Evolutionary conservation across 2,888 invertebrate species (phyloP), one percentile per base, ranked within the genome.

Genomic region (Drosophila maculinotata): DNA sequence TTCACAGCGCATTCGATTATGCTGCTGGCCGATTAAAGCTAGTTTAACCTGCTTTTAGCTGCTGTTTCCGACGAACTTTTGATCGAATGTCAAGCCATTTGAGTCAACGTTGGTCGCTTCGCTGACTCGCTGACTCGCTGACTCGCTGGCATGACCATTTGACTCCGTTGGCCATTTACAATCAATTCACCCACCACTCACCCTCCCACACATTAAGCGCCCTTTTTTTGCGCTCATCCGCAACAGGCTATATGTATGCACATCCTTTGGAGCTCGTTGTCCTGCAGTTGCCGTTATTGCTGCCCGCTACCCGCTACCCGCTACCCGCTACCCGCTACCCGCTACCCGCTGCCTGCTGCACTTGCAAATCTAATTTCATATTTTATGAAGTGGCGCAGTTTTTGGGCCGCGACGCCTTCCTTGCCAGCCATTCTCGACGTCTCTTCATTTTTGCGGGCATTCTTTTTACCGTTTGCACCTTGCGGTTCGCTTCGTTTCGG

Each of bases 331-430:
- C 4, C 20, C 2, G 20, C 20, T 20, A 3, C 2, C 20, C 20
- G 20, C 20, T 20, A n/a, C n/a, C 26, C 47, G 33, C 9, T 51
- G 45, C 42, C 59, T 49, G 60, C 53, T 62, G 79, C 74, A 57
- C 59, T 83, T 81, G 82, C 76, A 83, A 83, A 83, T 83, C 82
- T 84, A 83, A 83, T 83, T 87, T 83, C 87, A 83, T 83, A 87
- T 87, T 81, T 87, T 84, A 83, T 83, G 81, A 87, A 84, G 85
- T 87, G 79, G 68, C 69, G 73, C 67, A 65, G 41, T 33, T 57
- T 57, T 60, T 58, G 56, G 59, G 49, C 54, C 60, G 65, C 65
- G 41, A 56, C 45, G 38, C 51, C 63, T 63, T 57, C 17, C 28
- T 9, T 35, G 53, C 30, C 30, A 51, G 58, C 41, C 58, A 64